These are phyloP conservation scores for Mayetiola destructor DNA, from an alignment of 2,888 invertebrate genomes.

Conservation along the genomic window DNA sequence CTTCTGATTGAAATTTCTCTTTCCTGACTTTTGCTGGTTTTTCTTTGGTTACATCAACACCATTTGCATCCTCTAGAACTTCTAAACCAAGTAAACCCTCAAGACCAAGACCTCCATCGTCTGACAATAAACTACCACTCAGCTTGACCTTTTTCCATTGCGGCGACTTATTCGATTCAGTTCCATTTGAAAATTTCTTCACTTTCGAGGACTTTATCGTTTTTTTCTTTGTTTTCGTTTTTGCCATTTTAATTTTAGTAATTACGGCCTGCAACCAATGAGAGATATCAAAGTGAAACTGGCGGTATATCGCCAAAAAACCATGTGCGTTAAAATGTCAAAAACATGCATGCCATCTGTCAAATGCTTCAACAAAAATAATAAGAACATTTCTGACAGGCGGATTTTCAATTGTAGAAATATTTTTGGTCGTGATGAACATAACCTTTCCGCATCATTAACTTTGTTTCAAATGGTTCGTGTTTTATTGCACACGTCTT, in stretches of 20 bases:
- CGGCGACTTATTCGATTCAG: neutral
- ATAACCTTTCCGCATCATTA: neutral
- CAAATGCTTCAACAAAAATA: neutral
- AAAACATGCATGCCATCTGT: neutral
- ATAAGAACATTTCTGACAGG: neutral
- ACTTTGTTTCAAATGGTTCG: neutral
- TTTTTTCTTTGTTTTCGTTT: neutral
- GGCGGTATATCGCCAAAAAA: neutral
- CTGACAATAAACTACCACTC: constrained; percentile 39
- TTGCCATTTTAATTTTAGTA: neutral
- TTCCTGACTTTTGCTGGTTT: constrained; percentile 24
- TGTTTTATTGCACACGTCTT: neutral
- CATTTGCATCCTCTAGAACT: constrained; percentile 57
- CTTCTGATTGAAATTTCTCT: neutral
- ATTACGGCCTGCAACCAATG: neutral
- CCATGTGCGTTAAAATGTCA: neutral
- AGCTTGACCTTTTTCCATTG: constrained; percentile 51
- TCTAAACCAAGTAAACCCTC: constrained; percentile 64
- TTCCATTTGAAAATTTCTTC: neutral
- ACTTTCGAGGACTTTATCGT: neutral
- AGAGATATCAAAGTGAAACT: neutral
- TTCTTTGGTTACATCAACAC: constrained; percentile 34
- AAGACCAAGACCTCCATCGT: constrained; percentile 36
- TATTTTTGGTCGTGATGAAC: no score
- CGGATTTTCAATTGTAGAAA: no score